Conservation (phyloP, 2,797 vertebrate species). For the Smutsia gigantea region DNA sequence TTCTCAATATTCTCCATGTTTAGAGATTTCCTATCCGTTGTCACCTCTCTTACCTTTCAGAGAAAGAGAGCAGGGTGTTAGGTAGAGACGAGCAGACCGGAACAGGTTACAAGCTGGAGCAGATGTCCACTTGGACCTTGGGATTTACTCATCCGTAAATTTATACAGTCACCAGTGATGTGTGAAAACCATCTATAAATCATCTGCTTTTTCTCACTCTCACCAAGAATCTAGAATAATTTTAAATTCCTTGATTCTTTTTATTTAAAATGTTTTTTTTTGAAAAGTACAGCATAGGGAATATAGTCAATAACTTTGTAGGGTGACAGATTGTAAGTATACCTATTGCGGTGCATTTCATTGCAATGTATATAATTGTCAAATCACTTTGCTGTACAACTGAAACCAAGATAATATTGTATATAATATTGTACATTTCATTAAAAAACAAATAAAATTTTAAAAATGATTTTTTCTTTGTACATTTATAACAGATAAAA, state of each 20-base stretch:
- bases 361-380: no score
- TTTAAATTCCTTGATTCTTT: not conserved
- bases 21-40: conserved; percentile 60
- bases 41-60: conserved; percentile 41
- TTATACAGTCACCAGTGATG: not conserved
- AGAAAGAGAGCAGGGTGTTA: not conserved
- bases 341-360: no score
- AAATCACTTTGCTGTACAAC: no score
- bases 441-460: no score
- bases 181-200: not conserved
- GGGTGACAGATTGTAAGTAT: no score
- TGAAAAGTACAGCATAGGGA: no score
- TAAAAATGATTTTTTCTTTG: not conserved
- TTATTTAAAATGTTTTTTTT: not conserved
- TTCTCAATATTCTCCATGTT: conserved; percentile 50
- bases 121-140: not conserved
- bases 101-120: fast-evolving
- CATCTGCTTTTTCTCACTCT: not conserved
- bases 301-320: no score
- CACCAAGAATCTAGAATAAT: not conserved
- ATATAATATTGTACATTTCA: no score
- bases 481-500: not conserved
- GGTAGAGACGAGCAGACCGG: not conserved
- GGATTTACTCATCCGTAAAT: not conserved
- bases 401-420: no score